Percentiles rank a stretch among this genome's conserved stretches.
These are phyloP conservation scores for Catocala fraxini DNA, from an alignment of 2,888 invertebrate species.

Conservation along the genomic window DNA sequence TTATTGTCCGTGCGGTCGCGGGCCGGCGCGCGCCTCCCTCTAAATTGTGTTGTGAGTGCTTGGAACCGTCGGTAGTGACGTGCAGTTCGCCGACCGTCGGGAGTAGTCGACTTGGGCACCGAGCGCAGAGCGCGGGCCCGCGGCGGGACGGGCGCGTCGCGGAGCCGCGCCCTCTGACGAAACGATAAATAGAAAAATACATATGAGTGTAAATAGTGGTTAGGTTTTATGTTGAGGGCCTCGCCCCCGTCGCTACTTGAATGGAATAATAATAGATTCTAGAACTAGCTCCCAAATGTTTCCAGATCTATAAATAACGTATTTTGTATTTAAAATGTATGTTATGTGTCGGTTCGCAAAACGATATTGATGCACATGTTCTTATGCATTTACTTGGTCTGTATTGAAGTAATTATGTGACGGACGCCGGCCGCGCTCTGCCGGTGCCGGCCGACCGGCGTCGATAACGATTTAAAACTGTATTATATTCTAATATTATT, in stretches of 20 bases:
- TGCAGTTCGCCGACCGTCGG: no score
- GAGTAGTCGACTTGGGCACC: no score
- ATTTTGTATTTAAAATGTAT: slow-evolving; percentile 60
- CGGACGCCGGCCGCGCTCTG: slow-evolving; percentile 26
- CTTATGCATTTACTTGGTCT: slow-evolving; percentile 58
- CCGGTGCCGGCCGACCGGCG: slow-evolving; percentile 16
- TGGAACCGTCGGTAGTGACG: neutral
- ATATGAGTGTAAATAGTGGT: slow-evolving; percentile 56
- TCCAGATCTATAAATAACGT: slow-evolving; percentile 54
- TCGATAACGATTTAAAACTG: slow-evolving; percentile 46
- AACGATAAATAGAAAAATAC: slow-evolving; percentile 36
- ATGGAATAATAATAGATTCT: slow-evolving; percentile 39
- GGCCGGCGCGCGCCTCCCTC: slow-evolving; percentile 22
- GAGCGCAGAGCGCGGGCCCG: neutral
- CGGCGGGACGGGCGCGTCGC: slow-evolving; percentile 3
- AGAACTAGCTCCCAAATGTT: slow-evolving; percentile 47
- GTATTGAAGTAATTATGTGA: slow-evolving; percentile 54
- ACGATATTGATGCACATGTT: slow-evolving; percentile 51
- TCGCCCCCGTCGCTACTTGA: slow-evolving; percentile 23
- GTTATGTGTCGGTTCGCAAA: slow-evolving; percentile 52
- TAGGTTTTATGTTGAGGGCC: slow-evolving; percentile 36
- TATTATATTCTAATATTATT: slow-evolving; percentile 57
- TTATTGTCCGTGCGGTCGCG: neutral
- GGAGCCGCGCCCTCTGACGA: slow-evolving; percentile 14
- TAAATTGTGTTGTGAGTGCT: slow-evolving; percentile 40